Evolutionary conservation across 2,113 vertebrate species (phyloP).

Genomic region (Albula goreensis): DNA sequence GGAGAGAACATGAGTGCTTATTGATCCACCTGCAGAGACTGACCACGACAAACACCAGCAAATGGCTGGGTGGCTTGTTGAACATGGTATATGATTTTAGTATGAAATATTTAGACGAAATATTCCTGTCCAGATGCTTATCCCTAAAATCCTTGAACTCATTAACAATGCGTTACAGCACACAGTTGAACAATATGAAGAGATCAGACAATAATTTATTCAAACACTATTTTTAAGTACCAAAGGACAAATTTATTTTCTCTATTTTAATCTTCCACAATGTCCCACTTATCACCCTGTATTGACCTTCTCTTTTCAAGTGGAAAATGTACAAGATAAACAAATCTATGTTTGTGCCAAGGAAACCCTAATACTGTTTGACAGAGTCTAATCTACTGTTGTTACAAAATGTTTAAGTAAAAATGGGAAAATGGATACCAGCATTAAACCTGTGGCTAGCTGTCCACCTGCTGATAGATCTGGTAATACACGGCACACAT

Average conservation of each 20-base stretch:
- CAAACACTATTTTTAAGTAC: slow-evolving; percentile 11
- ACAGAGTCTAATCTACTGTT: slow-evolving; percentile 47
- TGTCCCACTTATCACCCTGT: slow-evolving; percentile 32
- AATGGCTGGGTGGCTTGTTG: not conserved
- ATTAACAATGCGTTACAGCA: slow-evolving; percentile 10
- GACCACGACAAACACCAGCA: not conserved
- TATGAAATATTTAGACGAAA: slow-evolving; percentile 2
- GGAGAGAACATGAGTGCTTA: slow-evolving; percentile 2
- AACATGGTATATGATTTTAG: not conserved
- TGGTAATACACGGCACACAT: slow-evolving; percentile 18
- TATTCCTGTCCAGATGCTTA: slow-evolving; percentile 10
- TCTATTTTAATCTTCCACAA: slow-evolving; percentile 16
- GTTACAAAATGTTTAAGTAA: slow-evolving; percentile 40
- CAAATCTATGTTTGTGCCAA: slow-evolving; percentile 38
- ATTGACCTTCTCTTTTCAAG: slow-evolving; percentile 51
- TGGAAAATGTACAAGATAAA: slow-evolving; percentile 53
- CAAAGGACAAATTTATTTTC: slow-evolving; percentile 15
- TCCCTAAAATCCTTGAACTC: slow-evolving; percentile 7
- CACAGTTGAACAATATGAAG: not conserved
- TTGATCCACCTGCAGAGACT: not conserved
- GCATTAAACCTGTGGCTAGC: slow-evolving; percentile 27
- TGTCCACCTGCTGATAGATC: slow-evolving; percentile 18
- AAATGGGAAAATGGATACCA: slow-evolving; percentile 31
- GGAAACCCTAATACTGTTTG: slow-evolving; percentile 44
- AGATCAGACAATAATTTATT: not conserved